Evolutionary conservation across 2,888 invertebrate genomes (phyloP), one percentile per base, ranked within the genome.

Genomic region (Adelognathus sp.): DNA sequence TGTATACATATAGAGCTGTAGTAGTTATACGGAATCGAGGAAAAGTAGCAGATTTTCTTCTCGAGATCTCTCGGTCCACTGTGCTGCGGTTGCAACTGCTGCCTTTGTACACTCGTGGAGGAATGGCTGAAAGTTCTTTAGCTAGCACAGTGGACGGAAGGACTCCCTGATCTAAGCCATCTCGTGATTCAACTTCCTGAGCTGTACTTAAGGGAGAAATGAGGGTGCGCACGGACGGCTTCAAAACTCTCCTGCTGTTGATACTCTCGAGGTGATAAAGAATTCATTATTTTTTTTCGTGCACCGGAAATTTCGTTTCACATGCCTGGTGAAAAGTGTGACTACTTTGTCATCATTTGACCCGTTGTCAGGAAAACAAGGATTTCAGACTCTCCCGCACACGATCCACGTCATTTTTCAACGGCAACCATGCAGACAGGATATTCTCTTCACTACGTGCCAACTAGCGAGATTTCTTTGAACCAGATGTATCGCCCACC

Each of bases 401-500:
- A n/a, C n/a, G n/a, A n/a, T n/a, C n/a, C n/a, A n/a, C n/a, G n/a
- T 46, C 0, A 11, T 11, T 50, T 11, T 44, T 2, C 54, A 72
- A 52, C 63, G 39, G 41, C 21, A 41, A 61, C 64, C 27, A 14
- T 27, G 46, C 31, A 29, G 58, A 21, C 60, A 24, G 50, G 54
- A 36, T 41, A 63, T 71, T 54, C 29, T 52, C 60, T 14, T 31
- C 11, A 41, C 24, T 56, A 29, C 21, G 24, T 44, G 56, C n/a
- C 41, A 56, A 9, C 56, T 46, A 63, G 44, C 16, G n/a, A 41
- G 27, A 39, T 73, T 63, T 64, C 72, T 64, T 56, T 64, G 72
- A 54, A 64, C 63, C 56, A 73, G 72, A 73, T 64, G 63, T 56
- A n/a, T 64, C 11, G 27, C 29, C 44, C 64, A 33, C 56, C 56